Conservation (phyloP, 1,140 invertebrate species). For the Caenorhabditis inopinata region DNA sequence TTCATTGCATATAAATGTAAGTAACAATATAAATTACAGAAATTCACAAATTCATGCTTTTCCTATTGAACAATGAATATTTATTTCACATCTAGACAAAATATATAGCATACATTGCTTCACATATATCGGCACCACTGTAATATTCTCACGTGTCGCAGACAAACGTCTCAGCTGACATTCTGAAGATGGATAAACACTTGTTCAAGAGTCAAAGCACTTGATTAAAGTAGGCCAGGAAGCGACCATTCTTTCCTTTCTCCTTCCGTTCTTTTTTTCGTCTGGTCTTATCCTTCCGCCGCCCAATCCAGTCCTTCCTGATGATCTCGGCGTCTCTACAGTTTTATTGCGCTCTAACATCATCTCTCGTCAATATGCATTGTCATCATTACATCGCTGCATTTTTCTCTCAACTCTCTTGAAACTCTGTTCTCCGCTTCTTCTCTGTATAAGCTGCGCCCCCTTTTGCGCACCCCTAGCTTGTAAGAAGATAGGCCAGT, state of each 20-base stretch:
- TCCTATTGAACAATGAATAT: no score
- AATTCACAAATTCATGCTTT: no score
- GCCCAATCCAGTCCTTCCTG: slow-evolving; percentile 5
- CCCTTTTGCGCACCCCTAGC: slow-evolving; percentile 22
- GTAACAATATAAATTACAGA: no score
- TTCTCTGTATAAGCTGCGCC: slow-evolving; percentile 25
- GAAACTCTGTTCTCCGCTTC: not conserved
- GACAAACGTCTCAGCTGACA: slow-evolving; percentile 15
- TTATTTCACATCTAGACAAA: no score
- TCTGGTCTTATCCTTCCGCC: not conserved
- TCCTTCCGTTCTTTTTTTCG: slow-evolving; percentile 26
- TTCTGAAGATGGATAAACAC: not conserved
- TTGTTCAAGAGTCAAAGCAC: slow-evolving; percentile 19
- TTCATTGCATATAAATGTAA: no score
- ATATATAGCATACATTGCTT: no score
- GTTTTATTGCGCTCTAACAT: not conserved
- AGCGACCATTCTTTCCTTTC: not conserved
- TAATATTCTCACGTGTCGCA: not conserved
- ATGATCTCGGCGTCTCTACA: slow-evolving; percentile 15
- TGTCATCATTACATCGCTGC: slow-evolving; percentile 19
- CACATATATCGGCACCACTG: not conserved
- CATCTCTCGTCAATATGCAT: not conserved
- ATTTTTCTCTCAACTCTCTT: not conserved
- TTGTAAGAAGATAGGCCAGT: not conserved
- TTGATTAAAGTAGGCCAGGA: slow-evolving; percentile 31